Base-by-base conservation (phyloP, 35 echinoderm and acorn worm genomes). In the Anneissia japonica region DNA sequence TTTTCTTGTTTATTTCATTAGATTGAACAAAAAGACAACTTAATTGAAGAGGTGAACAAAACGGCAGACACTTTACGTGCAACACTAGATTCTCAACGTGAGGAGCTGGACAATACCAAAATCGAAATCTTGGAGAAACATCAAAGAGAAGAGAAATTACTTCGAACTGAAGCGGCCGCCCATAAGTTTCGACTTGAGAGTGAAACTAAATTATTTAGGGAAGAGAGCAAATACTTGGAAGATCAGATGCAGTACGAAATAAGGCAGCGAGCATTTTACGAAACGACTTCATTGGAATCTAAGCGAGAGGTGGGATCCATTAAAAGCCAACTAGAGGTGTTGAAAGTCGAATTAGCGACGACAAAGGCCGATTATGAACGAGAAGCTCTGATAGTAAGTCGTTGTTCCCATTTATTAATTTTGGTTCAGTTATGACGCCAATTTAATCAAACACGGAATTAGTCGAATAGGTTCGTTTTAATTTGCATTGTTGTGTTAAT, bases 11-110 rank as follows among this genome's bases (percentile, higher is more conserved):
- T n/a, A n/a, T n/a, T n/a, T n/a, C n/a, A n/a, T n/a, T n/a, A 97
- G 94, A 93, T 92, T 82, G 94, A 97, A 90, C 91, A 97, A 38
- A 97, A 93, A 85, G 91, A 75, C 3, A 90, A 30, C 23, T 73
- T 77, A 30, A 41, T 85, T 31, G 51, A 92, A 75, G 81, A 32
- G 45, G 76, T 46, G 37, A 86, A 77, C 14, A 84, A 84, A 37
- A 86, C 87, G 72, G 32, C 30, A 39, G 94, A 97, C 0, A 72
- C 86, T 30, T 75, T 79, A 29, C 87, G 93, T 77, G 73, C 39
- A 32, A 79, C 36, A 14, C 51, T 89, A 4, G 87, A 86, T 74
- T 89, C 90, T 29, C 87, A 97, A 13, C 88, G 90, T 75, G 83
- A 82, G 31, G 79, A 88, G 7, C 55, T 90, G 0, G 88, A 97